Evolutionary conservation across 1,140 invertebrate species (phyloP), one percentile per base, ranked within the genome.

Genomic region (Phthorimaea operculella): DNA sequence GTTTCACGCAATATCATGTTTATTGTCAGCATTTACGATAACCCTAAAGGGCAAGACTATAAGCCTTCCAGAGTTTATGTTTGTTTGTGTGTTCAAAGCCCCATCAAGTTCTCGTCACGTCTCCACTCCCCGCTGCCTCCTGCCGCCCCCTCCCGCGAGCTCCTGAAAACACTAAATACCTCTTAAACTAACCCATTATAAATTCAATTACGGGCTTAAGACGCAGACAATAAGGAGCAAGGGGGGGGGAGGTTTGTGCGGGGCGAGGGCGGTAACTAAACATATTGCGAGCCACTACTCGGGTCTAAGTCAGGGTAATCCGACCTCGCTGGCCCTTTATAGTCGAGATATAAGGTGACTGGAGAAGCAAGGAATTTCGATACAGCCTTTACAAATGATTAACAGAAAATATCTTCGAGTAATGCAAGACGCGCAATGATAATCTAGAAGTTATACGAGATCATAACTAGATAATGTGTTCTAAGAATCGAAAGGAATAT

Each of bases 151-250:
- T 9, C 11, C 36, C 3, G 36, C 10, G 36, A 39, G 36, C 53
- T 56, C 55, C 56, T 55, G 58, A 72, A 50, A 71, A 70, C 66
- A 68, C 64, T 74, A 70, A 74, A 74, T 69, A 71, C 69, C 55
- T 64, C 58, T 64, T 68, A 71, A 79, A 79, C 72, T 74, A 78
- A 76, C 66, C 75, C 69, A 78, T 82, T 82, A 82, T 82, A 79
- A 82, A 82, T 82, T 82, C 75, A 82, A 82, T 82, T 79, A 82
- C 69, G 66, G 57, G 63, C 67, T 68, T 65, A 72, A 73, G 77
- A 73, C 69, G 68, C 47, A 75, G 74, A 79, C 73, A 76, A 79
- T 81, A 74, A 72, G 69, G 68, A 66, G 60, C 49, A 60, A 15
- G 61, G 12, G 17, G 36, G 52, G 63, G 16, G 58, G 54, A 36